Percentiles rank a stretch among this genome's conserved stretches.
phyloP scores from a whole-genome alignment of 2,113 vertebrate species.

The Rhynchomys soricoides region DNA sequence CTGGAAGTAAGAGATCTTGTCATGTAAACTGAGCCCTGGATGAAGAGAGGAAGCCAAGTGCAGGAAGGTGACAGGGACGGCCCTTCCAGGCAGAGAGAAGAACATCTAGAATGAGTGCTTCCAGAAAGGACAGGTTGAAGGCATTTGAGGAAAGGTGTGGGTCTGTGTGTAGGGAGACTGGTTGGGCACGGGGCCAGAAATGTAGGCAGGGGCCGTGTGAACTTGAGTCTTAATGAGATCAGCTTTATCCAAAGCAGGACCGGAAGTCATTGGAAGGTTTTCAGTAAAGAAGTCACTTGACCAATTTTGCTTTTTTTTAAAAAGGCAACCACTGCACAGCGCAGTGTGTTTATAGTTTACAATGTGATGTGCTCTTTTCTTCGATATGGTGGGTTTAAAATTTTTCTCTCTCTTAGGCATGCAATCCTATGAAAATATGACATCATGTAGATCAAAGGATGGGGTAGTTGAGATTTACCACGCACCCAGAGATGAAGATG shows the following conservation, averaged over 20 bases:
- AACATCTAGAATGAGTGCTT: background rate
- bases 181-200: background rate
- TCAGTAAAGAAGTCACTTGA: background rate
- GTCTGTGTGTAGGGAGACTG: background rate
- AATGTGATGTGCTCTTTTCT: background rate
- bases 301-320: background rate
- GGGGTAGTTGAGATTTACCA: background rate
- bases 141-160: background rate
- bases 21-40: constrained; percentile 46
- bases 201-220: background rate
- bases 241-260: background rate
- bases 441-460: background rate
- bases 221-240: background rate
- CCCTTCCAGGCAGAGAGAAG: background rate
- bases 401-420: constrained; percentile 18
- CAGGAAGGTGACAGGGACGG: background rate
- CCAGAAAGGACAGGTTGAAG: background rate
- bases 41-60: constrained; percentile 32
- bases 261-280: background rate
- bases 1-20: background rate
- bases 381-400: background rate
- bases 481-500: background rate
- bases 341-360: background rate
- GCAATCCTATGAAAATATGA: background rate
- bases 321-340: background rate